Base-by-base conservation (phyloP, 2,888 invertebrate species). In the Tribolium freemani region DNA sequence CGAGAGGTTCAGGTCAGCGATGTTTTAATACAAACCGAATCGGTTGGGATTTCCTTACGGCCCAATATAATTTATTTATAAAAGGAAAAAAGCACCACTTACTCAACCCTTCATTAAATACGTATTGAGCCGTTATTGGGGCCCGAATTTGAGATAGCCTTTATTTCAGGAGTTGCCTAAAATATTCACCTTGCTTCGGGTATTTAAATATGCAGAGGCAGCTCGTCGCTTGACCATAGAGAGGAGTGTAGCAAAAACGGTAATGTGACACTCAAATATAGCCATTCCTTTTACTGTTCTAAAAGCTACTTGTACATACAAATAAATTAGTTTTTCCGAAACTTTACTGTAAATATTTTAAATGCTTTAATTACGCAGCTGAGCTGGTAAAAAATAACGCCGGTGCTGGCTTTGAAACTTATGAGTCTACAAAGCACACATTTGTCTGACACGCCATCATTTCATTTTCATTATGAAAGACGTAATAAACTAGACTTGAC, bases 1-100 rank as follows among this genome's bases (percentile, higher is more conserved):
- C 56, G 72, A 54, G 30, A 54, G 72, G 60, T 72, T 77, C 68
- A 70, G 76, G 75, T 75, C 76, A 72, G 72, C 77, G 69, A 57
- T 71, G 72, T 75, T 72, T 75, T 75, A 70, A 60, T 69, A 69
- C 69, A 50, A 58, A 57, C 57, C 44, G 26, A 57, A 58, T 58
- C 48, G 56, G 30, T 48, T 31, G 48, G 50, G 53, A 57, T 68
- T 57, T 57, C 48, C 58, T 68, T 68, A 58, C 54, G 56, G 46
- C 63, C 54, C 56, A 26, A 67, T 56, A 38, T 67, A 57, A 68
- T 68, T 68, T 68, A 68, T 68, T 58, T 68, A 68, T 58, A 46
- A 67, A 54, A 54, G 56, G 45, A 61, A 53, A 63, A 63, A 53
- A 63, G 26, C 46, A 13, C 48, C 30, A 46, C 60, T 60, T 60